Base-by-base conservation (phyloP, 2,888 invertebrate species). In the Poecilus cupreus region DNA sequence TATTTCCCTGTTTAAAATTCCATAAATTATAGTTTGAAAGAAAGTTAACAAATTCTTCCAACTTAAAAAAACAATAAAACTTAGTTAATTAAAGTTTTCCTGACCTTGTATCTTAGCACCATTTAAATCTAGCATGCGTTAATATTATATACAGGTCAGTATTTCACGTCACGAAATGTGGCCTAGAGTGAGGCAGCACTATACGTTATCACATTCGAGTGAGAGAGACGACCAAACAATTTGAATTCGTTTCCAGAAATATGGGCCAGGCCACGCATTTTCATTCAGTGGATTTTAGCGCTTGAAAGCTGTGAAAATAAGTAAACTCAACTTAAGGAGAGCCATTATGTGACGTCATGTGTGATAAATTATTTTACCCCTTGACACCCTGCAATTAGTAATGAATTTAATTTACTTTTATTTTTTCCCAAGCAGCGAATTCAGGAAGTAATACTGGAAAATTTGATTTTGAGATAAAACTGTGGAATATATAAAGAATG, bases 341-440 rank as follows among this genome's bases (percentile, higher is more conserved):
- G 60, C 26, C 20, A 24, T 60, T 60, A 60, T n/a, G 32, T 26
- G 26, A 24, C 24, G 60, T 60, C 51, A 54, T 24, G 13, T 13
- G 32, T 75, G 76, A 82, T 74, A 54, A 54, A 54, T 60, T 74
- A 60, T 64, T 74, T 64, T 74, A 82, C 78, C 49, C 4, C 32
- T 32, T 54, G 20, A 18, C 54, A 54, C 54, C 54, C 54, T 54
- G 79, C 64, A 75, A 74, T 80, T 82, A 74, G 75, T 75, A 72
- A 76, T 76, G 68, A 70, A 57, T 78, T 72, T 72, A 77, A 78
- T 78, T 82, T 78, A 78, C 64, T 68, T 68, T 46, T 46, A 46
- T 46, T 46, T 46, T 68, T 64, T 68, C 20, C 16, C 10, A 13
- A 32, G 64, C 20, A 32, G 16, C 6, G 26, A 60, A 68, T 37